phyloP scores from a whole-genome alignment of 1,140 invertebrate species.

The Papilio glaucus region DNA sequence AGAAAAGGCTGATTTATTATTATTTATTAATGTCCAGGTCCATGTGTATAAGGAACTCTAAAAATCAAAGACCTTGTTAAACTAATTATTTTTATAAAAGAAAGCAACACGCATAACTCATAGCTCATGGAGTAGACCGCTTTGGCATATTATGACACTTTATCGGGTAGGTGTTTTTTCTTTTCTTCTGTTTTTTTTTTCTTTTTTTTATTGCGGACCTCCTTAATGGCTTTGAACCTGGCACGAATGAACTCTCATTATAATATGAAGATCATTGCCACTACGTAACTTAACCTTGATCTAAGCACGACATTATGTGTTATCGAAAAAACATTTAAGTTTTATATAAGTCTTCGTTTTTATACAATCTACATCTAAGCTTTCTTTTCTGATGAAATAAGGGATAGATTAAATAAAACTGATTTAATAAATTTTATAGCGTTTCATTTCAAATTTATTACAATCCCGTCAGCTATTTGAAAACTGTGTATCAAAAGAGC shows the following conservation, averaged over 20 bases:
- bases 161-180: slow-evolving; percentile 4
- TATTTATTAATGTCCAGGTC: too few relatives aligned
- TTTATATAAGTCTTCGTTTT: too few relatives aligned
- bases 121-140: neutral
- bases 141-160: slow-evolving; percentile 7
- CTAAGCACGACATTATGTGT: neutral
- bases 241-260: slow-evolving; percentile 20
- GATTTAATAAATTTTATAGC: too few relatives aligned
- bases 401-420: too few relatives aligned
- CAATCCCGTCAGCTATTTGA: too few relatives aligned
- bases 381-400: too few relatives aligned
- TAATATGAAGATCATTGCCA: slow-evolving; percentile 34
- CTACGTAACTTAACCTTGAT: slow-evolving; percentile 17
- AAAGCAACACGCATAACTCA: neutral
- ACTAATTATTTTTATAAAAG: slow-evolving; percentile 12
- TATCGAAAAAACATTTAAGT: neutral
- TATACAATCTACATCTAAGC: too few relatives aligned
- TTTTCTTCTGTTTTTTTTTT: neutral
- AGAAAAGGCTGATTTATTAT: too few relatives aligned
- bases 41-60: neutral
- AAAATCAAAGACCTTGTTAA: slow-evolving; percentile 13
- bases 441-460: too few relatives aligned
- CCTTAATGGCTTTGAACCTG: slow-evolving; percentile 38
- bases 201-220: slow-evolving; percentile 30
- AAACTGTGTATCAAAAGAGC: too few relatives aligned